Evolutionary conservation across 2,888 invertebrate species (phyloP).

Genomic region (Mythimna pallens): DNA sequence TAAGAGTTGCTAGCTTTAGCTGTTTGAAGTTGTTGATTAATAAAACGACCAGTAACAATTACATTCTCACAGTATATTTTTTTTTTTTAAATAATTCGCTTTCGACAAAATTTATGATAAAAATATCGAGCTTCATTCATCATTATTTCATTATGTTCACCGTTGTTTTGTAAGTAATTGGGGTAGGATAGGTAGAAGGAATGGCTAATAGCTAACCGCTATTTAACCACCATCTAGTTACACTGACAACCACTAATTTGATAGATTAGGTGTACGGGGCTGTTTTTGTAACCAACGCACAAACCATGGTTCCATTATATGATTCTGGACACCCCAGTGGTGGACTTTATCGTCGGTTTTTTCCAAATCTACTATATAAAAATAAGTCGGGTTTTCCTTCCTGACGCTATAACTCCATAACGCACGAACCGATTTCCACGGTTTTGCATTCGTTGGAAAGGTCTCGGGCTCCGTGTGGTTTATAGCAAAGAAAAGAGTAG

Average conservation of each 20-base stretch:
- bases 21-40: slow-evolving; percentile 17
- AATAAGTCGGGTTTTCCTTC: no score
- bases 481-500: no score
- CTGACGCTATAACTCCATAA: no score
- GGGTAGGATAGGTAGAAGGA: background rate
- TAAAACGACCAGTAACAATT: slow-evolving; percentile 5
- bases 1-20: background rate
- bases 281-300: background rate
- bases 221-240: slow-evolving; percentile 7
- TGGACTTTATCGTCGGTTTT: no score
- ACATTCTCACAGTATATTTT: slow-evolving; percentile 9
- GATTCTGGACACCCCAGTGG: no score
- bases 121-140: background rate
- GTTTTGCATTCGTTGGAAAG: no score
- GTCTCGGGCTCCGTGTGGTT: no score
- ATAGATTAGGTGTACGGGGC: background rate
- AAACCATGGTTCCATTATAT: no score
- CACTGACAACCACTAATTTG: slow-evolving; percentile 1
- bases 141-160: background rate
- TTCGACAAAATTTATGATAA: background rate
- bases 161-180: slow-evolving; percentile 3
- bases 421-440: no score
- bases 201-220: slow-evolving; percentile 1
- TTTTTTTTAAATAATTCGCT: slow-evolving; percentile 2
- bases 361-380: no score